These are phyloP conservation scores for Plebejus anna DNA, from an alignment of 2,888 invertebrate species.

Conservation along the genomic window DNA sequence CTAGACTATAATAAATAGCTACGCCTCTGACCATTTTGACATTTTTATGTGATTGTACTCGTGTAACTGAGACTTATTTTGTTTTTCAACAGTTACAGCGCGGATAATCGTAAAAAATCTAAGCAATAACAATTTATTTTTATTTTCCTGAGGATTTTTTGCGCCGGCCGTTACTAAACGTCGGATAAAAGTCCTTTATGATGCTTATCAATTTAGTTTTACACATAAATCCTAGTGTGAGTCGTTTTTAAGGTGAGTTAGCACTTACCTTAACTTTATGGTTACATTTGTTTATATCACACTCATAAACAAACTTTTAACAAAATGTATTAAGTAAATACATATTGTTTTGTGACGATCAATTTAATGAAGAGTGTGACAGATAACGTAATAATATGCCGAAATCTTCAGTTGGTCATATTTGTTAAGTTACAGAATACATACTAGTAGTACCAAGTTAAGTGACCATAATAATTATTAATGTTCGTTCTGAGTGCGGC, in stretches of 20 bases:
- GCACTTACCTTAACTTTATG: neutral
- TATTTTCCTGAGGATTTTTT: neutral
- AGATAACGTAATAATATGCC: no score
- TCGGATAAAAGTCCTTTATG: neutral
- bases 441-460: no score
- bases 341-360: no score
- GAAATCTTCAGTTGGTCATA: no score
- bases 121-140: constrained; percentile 6
- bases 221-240: neutral
- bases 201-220: neutral
- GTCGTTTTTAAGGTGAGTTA: neutral
- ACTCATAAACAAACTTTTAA: neutral
- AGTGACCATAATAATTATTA: no score
- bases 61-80: constrained; percentile 19
- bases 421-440: no score
- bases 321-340: neutral
- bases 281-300: neutral
- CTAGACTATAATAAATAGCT: neutral
- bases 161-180: neutral
- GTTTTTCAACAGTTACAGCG: neutral
- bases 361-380: no score
- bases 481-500: no score
- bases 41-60: constrained; percentile 5
- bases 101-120: neutral
- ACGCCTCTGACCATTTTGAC: neutral